Percentiles rank a stretch among this genome's conserved stretches.
phyloP scores from a whole-genome alignment of 2,113 vertebrate genomes.

The Andinoacara biseriatus region DNA sequence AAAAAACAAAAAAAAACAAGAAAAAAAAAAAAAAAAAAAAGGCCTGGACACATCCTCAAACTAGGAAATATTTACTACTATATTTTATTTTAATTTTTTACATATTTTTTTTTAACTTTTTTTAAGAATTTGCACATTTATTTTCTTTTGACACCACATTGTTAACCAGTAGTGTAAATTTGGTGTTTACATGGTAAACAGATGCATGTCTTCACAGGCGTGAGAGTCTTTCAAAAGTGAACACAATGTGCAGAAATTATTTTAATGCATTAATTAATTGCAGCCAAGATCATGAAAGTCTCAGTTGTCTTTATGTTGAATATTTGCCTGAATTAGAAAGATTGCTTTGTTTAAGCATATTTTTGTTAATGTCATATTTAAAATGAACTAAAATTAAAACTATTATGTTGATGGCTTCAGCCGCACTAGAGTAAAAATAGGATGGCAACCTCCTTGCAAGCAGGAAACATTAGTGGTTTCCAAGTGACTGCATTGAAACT shows the following conservation, averaged over 20 bases:
- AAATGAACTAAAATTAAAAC: too few species aligned
- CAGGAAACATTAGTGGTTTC: not conserved
- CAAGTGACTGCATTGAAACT: rapidly evolving
- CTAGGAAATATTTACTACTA: not conserved
- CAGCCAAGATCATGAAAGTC: not conserved
- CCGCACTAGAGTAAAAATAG: too few species aligned
- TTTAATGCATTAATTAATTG: not conserved
- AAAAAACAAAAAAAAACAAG: too few species aligned
- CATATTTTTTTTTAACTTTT: rapidly evolving
- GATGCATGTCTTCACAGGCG: too few species aligned
- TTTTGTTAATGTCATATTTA: too few species aligned
- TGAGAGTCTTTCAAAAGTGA: not conserved
- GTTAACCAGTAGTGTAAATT: not conserved
- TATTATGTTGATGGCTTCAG: too few species aligned
- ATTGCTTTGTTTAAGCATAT: not conserved
- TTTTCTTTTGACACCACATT: not conserved
- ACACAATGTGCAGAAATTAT: not conserved
- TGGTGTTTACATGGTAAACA: not conserved
- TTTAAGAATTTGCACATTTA: not conserved
- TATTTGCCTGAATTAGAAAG: not conserved
- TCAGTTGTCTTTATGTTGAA: not conserved
- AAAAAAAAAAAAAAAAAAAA: not conserved
- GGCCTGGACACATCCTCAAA: not conserved
- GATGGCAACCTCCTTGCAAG: not conserved
- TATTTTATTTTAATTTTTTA: not conserved